These are phyloP conservation scores for Rousettus leschenaultii DNA, from an alignment of 2,113 vertebrate species.

Conservation along the genomic window DNA sequence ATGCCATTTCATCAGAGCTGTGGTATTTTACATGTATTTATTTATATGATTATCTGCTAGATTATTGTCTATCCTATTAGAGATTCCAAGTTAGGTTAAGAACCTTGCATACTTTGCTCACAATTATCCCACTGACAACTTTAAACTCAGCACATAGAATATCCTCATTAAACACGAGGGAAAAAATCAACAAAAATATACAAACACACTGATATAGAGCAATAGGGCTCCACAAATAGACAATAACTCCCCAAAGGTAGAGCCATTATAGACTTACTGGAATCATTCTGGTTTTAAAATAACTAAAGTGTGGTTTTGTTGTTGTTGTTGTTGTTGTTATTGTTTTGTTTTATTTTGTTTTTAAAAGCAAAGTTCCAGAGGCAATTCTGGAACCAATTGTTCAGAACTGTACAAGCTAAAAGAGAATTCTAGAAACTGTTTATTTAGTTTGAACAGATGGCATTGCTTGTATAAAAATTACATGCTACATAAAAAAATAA, in stretches of 20 bases:
- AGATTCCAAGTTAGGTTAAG: neutral
- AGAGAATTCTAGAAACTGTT: slow-evolving; percentile 23
- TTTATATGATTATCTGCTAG: neutral
- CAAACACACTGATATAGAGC: neutral
- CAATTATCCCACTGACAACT: neutral
- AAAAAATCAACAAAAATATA: neutral
- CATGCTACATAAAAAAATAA: neutral
- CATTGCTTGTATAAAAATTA: slow-evolving; percentile 22
- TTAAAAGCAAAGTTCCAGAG: neutral
- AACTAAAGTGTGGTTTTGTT: neutral
- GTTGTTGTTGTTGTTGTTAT: too few relatives aligned
- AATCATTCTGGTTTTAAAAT: neutral
- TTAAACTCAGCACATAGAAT: neutral
- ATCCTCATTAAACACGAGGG: neutral
- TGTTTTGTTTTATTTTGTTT: neutral
- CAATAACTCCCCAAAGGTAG: neutral
- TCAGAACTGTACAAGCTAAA: slow-evolving; percentile 13
- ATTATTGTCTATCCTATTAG: neutral
- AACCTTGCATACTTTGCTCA: neutral
- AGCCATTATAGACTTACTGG: neutral
- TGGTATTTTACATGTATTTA: neutral
- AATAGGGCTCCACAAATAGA: neutral
- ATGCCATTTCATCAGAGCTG: neutral
- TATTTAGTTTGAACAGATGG: slow-evolving; percentile 9
- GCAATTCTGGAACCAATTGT: slow-evolving; percentile 31